Evolutionary conservation across 2,113 vertebrate species (phyloP).

Genomic region (Amia ocellicauda): DNA sequence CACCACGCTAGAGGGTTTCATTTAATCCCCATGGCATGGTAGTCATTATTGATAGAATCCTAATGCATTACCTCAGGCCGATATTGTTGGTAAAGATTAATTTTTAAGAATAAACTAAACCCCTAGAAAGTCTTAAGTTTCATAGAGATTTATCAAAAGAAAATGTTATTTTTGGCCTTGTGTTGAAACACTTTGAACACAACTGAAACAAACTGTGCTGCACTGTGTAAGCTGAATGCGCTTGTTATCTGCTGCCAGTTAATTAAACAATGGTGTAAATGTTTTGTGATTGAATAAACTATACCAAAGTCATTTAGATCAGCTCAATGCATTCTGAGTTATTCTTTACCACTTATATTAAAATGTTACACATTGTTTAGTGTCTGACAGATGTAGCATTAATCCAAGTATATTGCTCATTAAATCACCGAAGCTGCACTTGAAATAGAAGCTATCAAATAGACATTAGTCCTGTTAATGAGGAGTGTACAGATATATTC

Average conservation of each 20-base stretch:
- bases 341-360: not conserved
- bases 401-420: too few species aligned
- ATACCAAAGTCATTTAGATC: constrained; percentile 19
- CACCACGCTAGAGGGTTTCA: constrained; percentile 54
- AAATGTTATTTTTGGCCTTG: constrained; percentile 74
- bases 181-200: constrained; percentile 57
- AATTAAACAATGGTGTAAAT: constrained; percentile 27
- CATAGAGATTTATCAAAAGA: constrained; percentile 71
- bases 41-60: constrained; percentile 71
- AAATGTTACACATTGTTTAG: not conserved
- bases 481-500: too few species aligned
- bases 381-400: not conserved
- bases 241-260: constrained; percentile 36
- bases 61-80: constrained; percentile 69
- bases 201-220: constrained; percentile 56
- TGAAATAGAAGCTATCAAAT: too few species aligned
- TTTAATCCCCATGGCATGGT: constrained; percentile 68
- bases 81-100: constrained; percentile 72
- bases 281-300: constrained; percentile 17
- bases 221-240: constrained; percentile 21
- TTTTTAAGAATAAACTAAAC: constrained; percentile 72
- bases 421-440: too few species aligned
- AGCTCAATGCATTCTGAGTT: not conserved
- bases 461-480: too few species aligned
- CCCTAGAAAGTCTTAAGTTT: constrained; percentile 62